Percentiles rank a stretch among this genome's conserved stretches.
phyloP scores from a whole-genome alignment of 2,113 vertebrate species.

The Ochotona curzoniae region DNA sequence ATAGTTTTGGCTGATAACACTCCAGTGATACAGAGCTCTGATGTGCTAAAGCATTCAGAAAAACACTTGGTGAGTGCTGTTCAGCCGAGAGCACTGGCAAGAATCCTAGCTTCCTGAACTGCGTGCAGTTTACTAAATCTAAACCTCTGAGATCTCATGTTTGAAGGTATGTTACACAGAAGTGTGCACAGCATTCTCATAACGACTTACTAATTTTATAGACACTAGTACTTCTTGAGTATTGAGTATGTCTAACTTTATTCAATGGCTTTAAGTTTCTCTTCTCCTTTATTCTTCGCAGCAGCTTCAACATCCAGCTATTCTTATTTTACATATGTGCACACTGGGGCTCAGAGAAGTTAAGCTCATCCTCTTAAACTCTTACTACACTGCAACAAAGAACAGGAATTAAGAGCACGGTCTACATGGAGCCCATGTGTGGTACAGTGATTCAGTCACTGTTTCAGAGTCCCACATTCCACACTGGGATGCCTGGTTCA shows the following conservation, averaged over 20 bases:
- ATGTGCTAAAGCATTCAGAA: not conserved
- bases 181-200: not conserved
- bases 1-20: not conserved
- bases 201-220: not conserved
- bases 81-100: not conserved
- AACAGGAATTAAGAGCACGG: not conserved
- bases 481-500: no score
- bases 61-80: not conserved
- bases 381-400: not conserved
- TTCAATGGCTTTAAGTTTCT: not conserved
- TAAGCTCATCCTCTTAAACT: not conserved
- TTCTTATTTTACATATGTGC: not conserved
- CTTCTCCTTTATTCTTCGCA: not conserved
- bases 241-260: not conserved
- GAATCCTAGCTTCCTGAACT: not conserved
- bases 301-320: not conserved
- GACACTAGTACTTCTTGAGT: not conserved
- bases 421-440: no score
- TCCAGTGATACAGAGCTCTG: not conserved
- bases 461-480: no score
- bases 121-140: not conserved
- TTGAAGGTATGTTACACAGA: not conserved
- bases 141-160: not conserved
- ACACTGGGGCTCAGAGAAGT: conserved; percentile 17
- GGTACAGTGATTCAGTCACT: no score